These are phyloP conservation scores for Pomacea canaliculata DNA, from an alignment of 2,888 invertebrate species.

Conservation along the genomic window DNA sequence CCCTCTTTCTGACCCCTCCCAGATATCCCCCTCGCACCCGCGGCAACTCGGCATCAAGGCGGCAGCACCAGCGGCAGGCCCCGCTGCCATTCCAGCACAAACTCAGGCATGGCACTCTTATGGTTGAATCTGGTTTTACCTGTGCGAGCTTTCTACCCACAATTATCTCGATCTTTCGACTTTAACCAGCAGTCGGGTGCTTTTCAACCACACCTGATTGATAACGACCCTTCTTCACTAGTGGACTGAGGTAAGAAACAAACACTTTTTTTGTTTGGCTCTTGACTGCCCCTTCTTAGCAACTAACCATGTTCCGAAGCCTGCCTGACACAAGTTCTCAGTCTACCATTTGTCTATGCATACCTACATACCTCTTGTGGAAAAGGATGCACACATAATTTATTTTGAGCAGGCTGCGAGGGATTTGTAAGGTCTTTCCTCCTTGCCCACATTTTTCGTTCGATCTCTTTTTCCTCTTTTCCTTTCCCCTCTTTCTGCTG, in stretches of 20 bases:
- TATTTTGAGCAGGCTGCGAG: no score
- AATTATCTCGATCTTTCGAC: constrained; percentile 21
- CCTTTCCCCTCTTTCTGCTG: no score
- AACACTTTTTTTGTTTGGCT: no score
- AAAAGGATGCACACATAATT: no score
- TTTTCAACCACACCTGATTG: neutral
- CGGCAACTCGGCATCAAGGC: neutral
- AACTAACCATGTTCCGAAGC: no score
- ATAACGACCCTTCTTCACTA: neutral
- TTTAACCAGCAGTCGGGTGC: constrained; percentile 5
- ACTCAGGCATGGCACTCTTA: constrained; percentile 34
- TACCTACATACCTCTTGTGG: no score
- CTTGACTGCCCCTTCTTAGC: no score
- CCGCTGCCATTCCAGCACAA: constrained; percentile 16
- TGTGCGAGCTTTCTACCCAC: constrained; percentile 34
- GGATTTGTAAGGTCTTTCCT: no score
- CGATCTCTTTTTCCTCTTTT: no score
- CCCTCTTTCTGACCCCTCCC: neutral
- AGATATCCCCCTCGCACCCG: neutral
- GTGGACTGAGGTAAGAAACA: constrained; percentile 18
- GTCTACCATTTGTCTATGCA: no score
- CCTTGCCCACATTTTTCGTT: no score
- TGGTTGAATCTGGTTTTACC: constrained; percentile 38
- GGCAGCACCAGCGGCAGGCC: constrained; percentile 4
- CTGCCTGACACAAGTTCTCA: no score